A percentile compares a stretch with the other conserved stretches of the same genome.
These are phyloP conservation scores for Gastrophysa polygoni DNA, from an alignment of 2,888 invertebrate species.

Conservation along the genomic window DNA sequence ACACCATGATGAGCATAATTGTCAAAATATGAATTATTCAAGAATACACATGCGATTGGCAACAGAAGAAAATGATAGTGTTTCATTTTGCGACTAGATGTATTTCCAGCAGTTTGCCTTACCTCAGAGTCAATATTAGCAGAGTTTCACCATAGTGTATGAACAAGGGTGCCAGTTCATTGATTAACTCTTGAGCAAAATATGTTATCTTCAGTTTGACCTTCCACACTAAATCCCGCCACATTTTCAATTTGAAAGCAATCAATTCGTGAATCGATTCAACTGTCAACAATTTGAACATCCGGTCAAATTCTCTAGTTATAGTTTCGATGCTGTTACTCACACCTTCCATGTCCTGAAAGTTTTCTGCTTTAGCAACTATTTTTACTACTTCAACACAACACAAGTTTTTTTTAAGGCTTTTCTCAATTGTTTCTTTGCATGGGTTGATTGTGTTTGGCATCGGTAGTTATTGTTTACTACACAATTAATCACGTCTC, in stretches of 20 bases:
- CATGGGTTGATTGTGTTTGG: no score
- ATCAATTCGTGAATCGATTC: slow-evolving; percentile 46
- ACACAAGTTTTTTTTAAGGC: no score
- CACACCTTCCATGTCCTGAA: slow-evolving; percentile 66
- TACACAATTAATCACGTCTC: no score
- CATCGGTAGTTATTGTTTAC: no score
- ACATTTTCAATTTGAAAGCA: slow-evolving; percentile 60
- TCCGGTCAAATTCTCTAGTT: slow-evolving; percentile 62
- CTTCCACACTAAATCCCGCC: slow-evolving; percentile 63
- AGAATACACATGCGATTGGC: no score
- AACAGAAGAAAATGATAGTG: no score
- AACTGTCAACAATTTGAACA: slow-evolving; percentile 60
- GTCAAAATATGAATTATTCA: no score
- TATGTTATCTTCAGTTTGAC: slow-evolving; percentile 64
- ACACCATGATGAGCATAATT: no score
- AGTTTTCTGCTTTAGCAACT: no score
- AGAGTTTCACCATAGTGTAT: slow-evolving; percentile 65
- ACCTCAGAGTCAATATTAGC: slow-evolving; percentile 65
- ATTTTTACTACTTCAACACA: no score
- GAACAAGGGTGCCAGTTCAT: slow-evolving; percentile 63
- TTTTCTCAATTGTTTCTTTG: no score
- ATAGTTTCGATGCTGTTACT: slow-evolving; percentile 62
- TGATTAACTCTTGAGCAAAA: slow-evolving; percentile 62
- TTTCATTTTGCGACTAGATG: no score
- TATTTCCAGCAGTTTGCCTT: slow-evolving; percentile 37